phyloP scores from a whole-genome alignment of 2,113 vertebrate genomes.

The Oryctolagus cuniculus region DNA sequence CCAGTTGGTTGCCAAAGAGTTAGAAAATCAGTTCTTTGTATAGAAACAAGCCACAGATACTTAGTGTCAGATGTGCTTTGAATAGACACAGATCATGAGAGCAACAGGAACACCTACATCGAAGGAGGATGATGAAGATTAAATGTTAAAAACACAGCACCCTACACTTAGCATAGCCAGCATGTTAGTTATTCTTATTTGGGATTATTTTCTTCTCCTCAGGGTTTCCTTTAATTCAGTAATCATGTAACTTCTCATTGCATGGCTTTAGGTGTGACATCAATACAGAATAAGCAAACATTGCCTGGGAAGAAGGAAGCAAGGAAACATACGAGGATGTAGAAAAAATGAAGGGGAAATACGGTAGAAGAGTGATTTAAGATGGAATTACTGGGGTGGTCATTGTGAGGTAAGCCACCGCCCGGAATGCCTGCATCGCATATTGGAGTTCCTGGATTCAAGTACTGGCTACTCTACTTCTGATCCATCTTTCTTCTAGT shows the following conservation, averaged over 20 bases:
- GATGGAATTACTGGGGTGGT: neutral
- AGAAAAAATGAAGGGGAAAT: neutral
- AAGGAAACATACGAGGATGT: neutral
- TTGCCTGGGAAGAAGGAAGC: neutral
- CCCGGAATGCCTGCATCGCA: too few species aligned
- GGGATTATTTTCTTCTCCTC: neutral
- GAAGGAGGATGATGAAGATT: neutral
- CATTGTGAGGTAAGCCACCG: too few species aligned
- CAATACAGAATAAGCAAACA: neutral
- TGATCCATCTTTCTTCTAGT: too few species aligned
- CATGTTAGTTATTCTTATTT: neutral
- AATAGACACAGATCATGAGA: neutral
- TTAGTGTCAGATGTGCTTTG: neutral
- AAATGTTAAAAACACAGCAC: neutral
- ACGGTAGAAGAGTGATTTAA: neutral
- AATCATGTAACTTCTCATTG: neutral
- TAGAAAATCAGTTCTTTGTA: neutral
- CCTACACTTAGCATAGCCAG: neutral
- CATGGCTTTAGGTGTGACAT: too few species aligned
- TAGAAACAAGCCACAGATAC: neutral
- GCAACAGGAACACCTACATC: neutral
- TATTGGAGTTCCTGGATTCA: too few species aligned
- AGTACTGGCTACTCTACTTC: too few species aligned
- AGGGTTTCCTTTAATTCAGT: neutral
- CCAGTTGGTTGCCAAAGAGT: neutral